A percentile compares a stretch with the other conserved stretches of the same genome.
Evolutionary conservation across 2,797 vertebrate species (phyloP).

Genomic region (Masticophis lateralis): DNA sequence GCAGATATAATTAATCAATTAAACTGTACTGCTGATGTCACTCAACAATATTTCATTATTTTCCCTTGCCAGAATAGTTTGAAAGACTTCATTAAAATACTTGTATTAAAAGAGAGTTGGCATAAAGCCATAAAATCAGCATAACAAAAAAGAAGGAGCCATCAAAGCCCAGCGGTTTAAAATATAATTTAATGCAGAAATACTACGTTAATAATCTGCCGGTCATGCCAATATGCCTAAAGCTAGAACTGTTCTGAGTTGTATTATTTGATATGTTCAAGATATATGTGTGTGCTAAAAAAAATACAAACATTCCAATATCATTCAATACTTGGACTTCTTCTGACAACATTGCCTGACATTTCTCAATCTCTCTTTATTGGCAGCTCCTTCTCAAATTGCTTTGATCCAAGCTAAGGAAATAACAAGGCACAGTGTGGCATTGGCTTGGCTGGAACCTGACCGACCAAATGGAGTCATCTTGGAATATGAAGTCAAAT

Average conservation of each 20-base stretch:
- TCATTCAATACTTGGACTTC: background rate
- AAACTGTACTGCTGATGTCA: background rate
- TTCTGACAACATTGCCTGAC: rapidly evolving
- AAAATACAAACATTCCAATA: constrained; percentile 4
- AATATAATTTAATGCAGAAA: background rate
- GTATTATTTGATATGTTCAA: background rate
- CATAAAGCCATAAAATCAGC: background rate
- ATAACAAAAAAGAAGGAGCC: background rate
- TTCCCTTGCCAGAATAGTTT: background rate
- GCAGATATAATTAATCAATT: background rate
- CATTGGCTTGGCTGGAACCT: constrained; percentile 91
- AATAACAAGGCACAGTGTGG: constrained; percentile 93
- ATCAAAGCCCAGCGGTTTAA: background rate
- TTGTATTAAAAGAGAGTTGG: background rate
- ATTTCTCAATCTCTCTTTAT: constrained; percentile 1
- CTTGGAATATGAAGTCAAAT: constrained; percentile 97
- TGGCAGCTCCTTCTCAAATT: constrained; percentile 90
- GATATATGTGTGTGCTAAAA: background rate
- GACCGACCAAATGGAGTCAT: constrained; percentile 95
- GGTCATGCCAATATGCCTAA: constrained; percentile 11
- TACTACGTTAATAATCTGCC: background rate
- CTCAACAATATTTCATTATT: constrained; percentile 5
- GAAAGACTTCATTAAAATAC: background rate
- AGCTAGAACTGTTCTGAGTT: background rate
- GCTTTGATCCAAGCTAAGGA: constrained; percentile 92